Percentiles rank a stretch among this genome's conserved stretches.
Evolutionary conservation across 2,888 invertebrate species (phyloP).

Genomic region (Coenonympha arcania): DNA sequence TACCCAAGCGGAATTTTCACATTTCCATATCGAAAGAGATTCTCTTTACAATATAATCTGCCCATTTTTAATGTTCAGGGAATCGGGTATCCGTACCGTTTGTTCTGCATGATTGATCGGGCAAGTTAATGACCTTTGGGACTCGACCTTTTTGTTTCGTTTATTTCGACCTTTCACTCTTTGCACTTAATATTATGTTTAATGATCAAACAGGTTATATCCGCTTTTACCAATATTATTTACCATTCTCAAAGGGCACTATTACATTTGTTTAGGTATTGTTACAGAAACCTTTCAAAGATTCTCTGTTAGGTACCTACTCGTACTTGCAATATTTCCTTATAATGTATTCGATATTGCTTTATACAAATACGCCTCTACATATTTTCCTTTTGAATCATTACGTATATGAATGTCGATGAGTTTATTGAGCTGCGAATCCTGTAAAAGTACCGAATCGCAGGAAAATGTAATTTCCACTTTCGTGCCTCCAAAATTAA

Average conservation of each 20-base stretch:
- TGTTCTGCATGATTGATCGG: constrained; percentile 13
- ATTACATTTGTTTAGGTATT: constrained; percentile 1
- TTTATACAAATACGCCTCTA: background rate
- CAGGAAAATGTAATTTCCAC: no score
- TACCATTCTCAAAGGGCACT: no score
- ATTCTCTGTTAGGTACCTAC: background rate
- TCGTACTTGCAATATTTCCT: background rate
- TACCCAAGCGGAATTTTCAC: background rate
- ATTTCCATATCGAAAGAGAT: background rate
- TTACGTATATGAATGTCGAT: background rate
- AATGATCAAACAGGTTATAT: background rate
- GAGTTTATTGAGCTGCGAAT: no score
- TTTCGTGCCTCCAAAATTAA: no score
- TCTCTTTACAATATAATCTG: background rate
- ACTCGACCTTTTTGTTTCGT: constrained; percentile 7
- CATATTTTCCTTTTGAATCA: background rate
- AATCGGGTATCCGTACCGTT: constrained; percentile 6
- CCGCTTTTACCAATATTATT: background rate
- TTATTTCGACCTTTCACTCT: constrained; percentile 11
- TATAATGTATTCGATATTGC: background rate
- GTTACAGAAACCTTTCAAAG: background rate
- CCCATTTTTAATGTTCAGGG: background rate
- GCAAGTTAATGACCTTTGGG: constrained; percentile 5
- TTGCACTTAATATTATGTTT: constrained; percentile 4
- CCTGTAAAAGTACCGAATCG: no score